Conservation (phyloP, 2,888 invertebrate genomes). For the Mesochorus sp. region DNA sequence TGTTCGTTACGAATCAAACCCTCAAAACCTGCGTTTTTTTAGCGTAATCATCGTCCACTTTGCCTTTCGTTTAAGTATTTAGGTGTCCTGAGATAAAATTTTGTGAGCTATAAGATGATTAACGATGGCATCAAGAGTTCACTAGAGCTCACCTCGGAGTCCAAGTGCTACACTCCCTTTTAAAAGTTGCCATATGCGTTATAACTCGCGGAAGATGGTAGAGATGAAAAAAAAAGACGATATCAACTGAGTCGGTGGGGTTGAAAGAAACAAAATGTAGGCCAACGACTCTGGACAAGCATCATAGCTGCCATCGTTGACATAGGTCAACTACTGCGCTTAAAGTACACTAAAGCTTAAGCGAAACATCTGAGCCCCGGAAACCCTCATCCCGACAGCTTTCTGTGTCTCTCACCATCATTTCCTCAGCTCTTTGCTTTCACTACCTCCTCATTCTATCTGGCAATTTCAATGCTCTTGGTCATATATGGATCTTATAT, state of each 20-base stretch:
- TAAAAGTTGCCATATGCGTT: constrained; percentile 32
- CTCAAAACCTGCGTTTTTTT: no score
- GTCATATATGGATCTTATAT: constrained; percentile 29
- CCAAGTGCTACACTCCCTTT: neutral
- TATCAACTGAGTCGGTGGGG: neutral
- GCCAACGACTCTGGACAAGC: constrained; percentile 25
- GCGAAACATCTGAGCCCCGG: constrained; percentile 13
- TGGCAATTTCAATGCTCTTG: neutral
- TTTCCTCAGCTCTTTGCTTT: neutral
- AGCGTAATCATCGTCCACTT: no score
- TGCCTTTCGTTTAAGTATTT: no score
- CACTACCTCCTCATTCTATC: neutral
- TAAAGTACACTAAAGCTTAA: constrained; percentile 26
- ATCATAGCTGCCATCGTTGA: neutral
- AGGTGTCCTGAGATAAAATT: no score
- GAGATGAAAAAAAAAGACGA: neutral
- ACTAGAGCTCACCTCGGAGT: neutral
- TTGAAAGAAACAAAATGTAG: constrained; percentile 11
- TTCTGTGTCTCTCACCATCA: neutral
- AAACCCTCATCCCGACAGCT: constrained; percentile 47
- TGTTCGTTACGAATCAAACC: no score
- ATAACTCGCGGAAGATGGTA: neutral
- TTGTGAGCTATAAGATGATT: neutral
- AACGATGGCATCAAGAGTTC: neutral
- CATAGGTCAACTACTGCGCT: constrained; percentile 15